Evolutionary conservation across 2,888 invertebrate genomes (phyloP), one percentile per base, ranked within the genome.

Genomic region (Neoitamus cyanurus): DNA sequence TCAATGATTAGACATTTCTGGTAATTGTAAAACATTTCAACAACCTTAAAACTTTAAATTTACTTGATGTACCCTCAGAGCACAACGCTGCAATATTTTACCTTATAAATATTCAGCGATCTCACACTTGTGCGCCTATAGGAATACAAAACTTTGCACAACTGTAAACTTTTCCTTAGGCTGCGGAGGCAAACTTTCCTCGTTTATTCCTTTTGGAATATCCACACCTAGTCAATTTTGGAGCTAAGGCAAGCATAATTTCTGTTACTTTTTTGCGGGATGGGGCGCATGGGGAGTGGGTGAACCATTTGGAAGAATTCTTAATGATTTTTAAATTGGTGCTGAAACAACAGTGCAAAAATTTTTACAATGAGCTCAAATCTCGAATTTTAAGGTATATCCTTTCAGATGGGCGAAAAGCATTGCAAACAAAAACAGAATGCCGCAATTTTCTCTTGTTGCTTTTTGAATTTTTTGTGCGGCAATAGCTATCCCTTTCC

Each of bases 301-400:
- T 11, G 3, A 25, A 9, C 30, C 69, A 69, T 69, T 69, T 69
- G 28, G 28, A 9, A 13, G 69, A 28, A 69, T 25, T 69, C 28
- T 69, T 69, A 69, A 69, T 69, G 69, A 30, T 69, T 69, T 69
- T 69, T 69, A 69, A 69, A 69, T 69, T 69, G 69, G 25, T 69
- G 28, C 30, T 69, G 25, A 69, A 69, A 69, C 4, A 69, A 69
- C 58, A 31, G 31, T 31, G 31, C 31, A 31, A 5, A 4, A 37
- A 37, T 37, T 2, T 9, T 11, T 6, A 7, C 13, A 11, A 37
- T 37, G 37, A 9, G 2, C 37, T 7, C 2, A 11, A 37, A 37
- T 9, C 9, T 11, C 37, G 37, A 37, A 11, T 37, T 37, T 37
- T 37, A 37, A 37, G 37, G 13, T 11, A 37, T 37, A 37, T 37